phyloP scores from a whole-genome alignment of 64 coral and sea anemone species.

The Dendronephthya gigantea region DNA sequence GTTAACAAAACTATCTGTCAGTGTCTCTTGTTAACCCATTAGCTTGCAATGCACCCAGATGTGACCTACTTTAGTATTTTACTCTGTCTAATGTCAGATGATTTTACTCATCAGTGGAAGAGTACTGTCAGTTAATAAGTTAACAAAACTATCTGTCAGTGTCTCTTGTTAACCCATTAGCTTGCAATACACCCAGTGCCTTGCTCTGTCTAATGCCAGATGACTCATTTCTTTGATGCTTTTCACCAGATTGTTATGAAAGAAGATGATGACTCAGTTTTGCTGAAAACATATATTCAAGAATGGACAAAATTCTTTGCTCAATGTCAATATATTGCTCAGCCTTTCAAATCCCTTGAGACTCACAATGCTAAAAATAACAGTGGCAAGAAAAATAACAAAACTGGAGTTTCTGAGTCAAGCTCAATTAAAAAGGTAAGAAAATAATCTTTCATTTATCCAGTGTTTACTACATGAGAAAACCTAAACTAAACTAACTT shows the following conservation, averaged over 20 bases:
- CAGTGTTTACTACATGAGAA: not conserved
- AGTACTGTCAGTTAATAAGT: too few relatives aligned
- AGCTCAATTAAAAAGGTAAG: constrained; percentile 8
- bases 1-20: too few relatives aligned
- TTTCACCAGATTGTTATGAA: constrained; percentile 10
- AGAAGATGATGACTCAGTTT: constrained; percentile 4
- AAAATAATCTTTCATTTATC: not conserved
- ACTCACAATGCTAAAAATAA: not conserved
- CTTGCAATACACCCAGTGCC: too few relatives aligned
- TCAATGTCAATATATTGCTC: constrained; percentile 11
- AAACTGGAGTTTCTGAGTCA: not conserved
- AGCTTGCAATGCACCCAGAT: too few relatives aligned
- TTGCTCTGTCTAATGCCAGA: too few relatives aligned
- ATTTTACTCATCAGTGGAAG: too few relatives aligned
- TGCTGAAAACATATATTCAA: constrained; percentile 2
- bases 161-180: too few relatives aligned
- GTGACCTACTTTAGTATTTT: too few relatives aligned
- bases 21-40: too few relatives aligned
- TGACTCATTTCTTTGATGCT: too few relatives aligned
- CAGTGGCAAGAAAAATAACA: not conserved
- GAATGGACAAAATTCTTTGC: not conserved
- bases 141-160: too few relatives aligned
- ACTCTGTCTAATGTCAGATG: too few relatives aligned
- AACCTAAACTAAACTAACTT: not conserved
- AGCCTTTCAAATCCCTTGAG: not conserved